phyloP scores from a whole-genome alignment of 92 coral and sea anemone species.

The Palythoa grandiflora region DNA sequence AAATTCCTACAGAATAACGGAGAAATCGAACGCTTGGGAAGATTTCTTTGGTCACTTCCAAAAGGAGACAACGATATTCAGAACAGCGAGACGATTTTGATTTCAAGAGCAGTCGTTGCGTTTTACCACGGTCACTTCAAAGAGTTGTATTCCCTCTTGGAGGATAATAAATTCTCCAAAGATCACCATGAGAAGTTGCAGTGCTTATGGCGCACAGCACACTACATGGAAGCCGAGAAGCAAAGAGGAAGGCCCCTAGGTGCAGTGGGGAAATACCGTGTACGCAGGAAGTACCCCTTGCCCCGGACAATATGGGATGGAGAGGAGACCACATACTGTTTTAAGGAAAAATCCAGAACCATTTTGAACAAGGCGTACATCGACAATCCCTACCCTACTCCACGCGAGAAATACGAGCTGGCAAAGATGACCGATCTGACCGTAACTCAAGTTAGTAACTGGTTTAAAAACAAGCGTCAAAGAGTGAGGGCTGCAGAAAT shows the following conservation, averaged over 20 bases:
- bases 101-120: constrained; percentile 92
- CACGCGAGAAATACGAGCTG: constrained; percentile 84
- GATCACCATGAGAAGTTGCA: constrained; percentile 87
- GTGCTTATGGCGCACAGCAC: constrained; percentile 93
- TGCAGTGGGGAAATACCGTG: constrained; percentile 95
- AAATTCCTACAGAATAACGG: constrained; percentile 90
- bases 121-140: constrained; percentile 86
- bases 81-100: constrained; percentile 82
- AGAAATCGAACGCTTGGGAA: constrained; percentile 84
- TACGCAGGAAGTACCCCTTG: constrained; percentile 90
- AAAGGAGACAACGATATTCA: constrained; percentile 77
- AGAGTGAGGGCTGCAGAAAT: constrained; percentile 91
- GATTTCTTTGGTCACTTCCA: constrained; percentile 98
- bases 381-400: constrained; percentile 91
- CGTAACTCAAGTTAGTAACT: constrained; percentile 91
- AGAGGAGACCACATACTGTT: constrained; percentile 94
- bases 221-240: constrained; percentile 91
- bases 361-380: constrained; percentile 90
- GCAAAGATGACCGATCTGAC: constrained; percentile 94
- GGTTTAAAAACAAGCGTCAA: constrained; percentile 93
- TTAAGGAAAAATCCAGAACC: constrained; percentile 88
- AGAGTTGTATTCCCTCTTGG: constrained; percentile 86
- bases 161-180: constrained; percentile 78
- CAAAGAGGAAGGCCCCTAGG: constrained; percentile 91
- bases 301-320: constrained; percentile 98